Conservation (phyloP, 2,797 vertebrate species). For the Chromis chromis region DNA sequence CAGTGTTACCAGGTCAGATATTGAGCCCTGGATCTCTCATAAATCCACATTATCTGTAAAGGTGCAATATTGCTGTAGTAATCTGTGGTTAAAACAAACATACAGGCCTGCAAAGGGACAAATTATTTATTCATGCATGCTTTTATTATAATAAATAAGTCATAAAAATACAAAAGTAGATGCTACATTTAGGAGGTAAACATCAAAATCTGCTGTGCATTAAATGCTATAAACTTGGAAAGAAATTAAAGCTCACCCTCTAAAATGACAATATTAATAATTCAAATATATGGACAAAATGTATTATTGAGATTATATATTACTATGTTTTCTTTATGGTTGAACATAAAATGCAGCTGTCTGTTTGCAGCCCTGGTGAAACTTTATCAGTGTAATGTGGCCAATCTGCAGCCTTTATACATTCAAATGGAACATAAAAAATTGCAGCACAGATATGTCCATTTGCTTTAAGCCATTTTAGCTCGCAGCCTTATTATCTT, state of each 20-base stretch:
- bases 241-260: not conserved
- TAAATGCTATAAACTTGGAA: not conserved
- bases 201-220: not conserved
- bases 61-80: not conserved
- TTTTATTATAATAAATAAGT: not conserved
- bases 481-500: constrained; percentile 66
- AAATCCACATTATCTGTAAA: constrained; percentile 24
- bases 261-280: not conserved
- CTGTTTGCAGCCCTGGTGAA: constrained; percentile 10
- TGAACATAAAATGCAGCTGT: not conserved
- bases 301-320: not conserved
- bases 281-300: not conserved
- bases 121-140: not conserved
- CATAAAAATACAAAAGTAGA: not conserved
- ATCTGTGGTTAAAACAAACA: constrained; percentile 2
- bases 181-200: not conserved
- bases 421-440: constrained; percentile 41
- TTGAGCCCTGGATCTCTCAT: constrained; percentile 13
- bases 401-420: constrained; percentile 24
- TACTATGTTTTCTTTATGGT: constrained; percentile 1
- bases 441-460: constrained; percentile 43
- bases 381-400: not conserved
- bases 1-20: constrained; percentile 22
- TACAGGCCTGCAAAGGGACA: too few species aligned
- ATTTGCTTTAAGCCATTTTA: constrained; percentile 59